phyloP scores from a whole-genome alignment of 2,113 vertebrate genomes.

The Caranx ignobilis region DNA sequence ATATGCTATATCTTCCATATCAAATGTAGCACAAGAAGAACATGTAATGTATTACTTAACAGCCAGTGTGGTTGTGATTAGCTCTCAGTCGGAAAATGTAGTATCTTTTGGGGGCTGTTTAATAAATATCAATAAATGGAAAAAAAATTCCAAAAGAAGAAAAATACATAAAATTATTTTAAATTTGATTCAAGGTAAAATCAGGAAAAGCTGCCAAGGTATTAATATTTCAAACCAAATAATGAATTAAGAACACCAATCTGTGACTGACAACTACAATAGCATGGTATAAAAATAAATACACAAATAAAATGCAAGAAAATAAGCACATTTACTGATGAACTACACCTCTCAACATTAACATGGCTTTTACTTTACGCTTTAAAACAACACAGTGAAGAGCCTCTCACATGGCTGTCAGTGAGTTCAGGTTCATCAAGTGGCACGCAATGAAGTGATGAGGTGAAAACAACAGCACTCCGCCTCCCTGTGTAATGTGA shows the following conservation, averaged over 20 bases:
- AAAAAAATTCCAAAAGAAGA: too few species aligned
- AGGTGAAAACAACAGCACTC: background rate
- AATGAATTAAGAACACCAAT: background rate
- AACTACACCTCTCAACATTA: background rate
- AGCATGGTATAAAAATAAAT: background rate
- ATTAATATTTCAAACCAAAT: slow-evolving; percentile 2
- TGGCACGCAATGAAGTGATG: background rate
- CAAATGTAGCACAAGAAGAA: too few species aligned
- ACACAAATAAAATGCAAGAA: too few species aligned
- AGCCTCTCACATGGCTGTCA: background rate
- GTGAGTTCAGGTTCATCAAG: background rate
- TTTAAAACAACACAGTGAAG: background rate
- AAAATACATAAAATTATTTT: too few species aligned
- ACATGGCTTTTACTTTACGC: background rate
- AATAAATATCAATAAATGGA: too few species aligned
- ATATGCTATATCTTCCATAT: too few species aligned
- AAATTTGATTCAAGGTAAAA: too few species aligned
- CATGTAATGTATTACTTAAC: too few species aligned
- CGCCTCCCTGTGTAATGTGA: background rate
- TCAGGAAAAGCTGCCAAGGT: too few species aligned
- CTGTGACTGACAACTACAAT: slow-evolving; percentile 10
- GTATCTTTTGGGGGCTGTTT: too few species aligned
- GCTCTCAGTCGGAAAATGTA: too few species aligned
- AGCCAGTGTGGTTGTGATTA: too few species aligned
- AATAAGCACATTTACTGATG: background rate